phyloP scores from a whole-genome alignment of 2,888 invertebrate genomes.

The Falcaria lacertinaria region DNA sequence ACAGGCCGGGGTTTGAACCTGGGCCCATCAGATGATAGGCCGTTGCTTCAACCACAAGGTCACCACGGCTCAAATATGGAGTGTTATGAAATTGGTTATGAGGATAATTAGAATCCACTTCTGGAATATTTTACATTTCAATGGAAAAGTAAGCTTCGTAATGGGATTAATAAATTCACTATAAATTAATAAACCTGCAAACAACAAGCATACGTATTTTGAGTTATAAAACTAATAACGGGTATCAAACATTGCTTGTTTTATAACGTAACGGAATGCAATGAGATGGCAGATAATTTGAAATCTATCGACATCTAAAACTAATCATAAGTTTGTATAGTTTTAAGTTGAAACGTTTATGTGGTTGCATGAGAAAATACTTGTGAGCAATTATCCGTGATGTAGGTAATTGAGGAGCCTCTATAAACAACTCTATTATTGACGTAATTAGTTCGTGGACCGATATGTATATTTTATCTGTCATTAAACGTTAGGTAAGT shows the following conservation, averaged over 20 bases:
- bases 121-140: no score
- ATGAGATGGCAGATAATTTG: constrained; percentile 36
- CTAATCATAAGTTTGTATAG: constrained; percentile 23
- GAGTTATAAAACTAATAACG: neutral
- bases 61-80: no score
- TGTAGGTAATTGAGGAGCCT: constrained; percentile 43
- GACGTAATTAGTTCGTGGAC: constrained; percentile 55
- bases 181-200: neutral
- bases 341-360: constrained; percentile 20
- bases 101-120: no score
- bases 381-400: constrained; percentile 46
- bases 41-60: no score
- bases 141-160: no score
- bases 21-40: no score
- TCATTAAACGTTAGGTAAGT: constrained; percentile 37
- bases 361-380: constrained; percentile 53
- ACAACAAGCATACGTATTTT: neutral
- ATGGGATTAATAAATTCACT: no score
- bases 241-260: constrained; percentile 3
- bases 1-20: no score
- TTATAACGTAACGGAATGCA: constrained; percentile 11
- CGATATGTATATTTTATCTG: constrained; percentile 32
- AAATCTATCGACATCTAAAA: constrained; percentile 38
- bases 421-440: constrained; percentile 61
- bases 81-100: no score